Conservation (phyloP, 2,113 vertebrate genomes). For the Onychorhynchus coronatus region DNA sequence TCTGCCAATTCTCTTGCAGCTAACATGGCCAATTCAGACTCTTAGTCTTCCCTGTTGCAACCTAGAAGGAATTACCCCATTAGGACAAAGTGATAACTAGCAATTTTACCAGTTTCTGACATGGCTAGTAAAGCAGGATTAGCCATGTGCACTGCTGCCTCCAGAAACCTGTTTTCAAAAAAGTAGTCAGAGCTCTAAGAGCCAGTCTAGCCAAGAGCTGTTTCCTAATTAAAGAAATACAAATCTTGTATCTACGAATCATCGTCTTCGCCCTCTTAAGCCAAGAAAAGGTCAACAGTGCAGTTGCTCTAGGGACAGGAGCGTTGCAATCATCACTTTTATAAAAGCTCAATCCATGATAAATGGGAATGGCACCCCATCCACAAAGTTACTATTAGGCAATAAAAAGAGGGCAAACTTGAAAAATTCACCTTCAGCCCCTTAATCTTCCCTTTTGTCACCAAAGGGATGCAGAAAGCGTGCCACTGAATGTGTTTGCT, state of each 20-base stretch:
- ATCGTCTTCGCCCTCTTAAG: not conserved
- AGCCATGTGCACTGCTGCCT: not conserved
- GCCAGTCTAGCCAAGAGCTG: not conserved
- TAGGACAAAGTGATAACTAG: not conserved
- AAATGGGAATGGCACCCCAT: not conserved
- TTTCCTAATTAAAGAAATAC: not conserved
- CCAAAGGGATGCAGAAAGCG: not conserved
- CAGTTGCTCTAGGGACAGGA: not conserved
- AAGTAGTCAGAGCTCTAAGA: not conserved
- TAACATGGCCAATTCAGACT: not conserved
- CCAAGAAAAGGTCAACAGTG: not conserved
- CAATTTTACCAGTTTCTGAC: not conserved
- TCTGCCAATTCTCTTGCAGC: not conserved
- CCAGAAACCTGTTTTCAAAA: not conserved
- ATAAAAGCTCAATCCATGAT: not conserved
- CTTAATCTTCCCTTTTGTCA: not conserved
- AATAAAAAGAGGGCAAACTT: not conserved
- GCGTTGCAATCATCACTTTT: not conserved
- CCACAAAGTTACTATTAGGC: not conserved
- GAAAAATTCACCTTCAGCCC: not conserved
- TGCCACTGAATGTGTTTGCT: accelerated
- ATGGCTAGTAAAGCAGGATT: not conserved
- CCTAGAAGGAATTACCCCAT: not conserved
- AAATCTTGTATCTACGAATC: not conserved
- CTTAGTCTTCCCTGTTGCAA: not conserved